Base-by-base conservation (phyloP, 2,888 invertebrate genomes). In the Apamea monoglypha region DNA sequence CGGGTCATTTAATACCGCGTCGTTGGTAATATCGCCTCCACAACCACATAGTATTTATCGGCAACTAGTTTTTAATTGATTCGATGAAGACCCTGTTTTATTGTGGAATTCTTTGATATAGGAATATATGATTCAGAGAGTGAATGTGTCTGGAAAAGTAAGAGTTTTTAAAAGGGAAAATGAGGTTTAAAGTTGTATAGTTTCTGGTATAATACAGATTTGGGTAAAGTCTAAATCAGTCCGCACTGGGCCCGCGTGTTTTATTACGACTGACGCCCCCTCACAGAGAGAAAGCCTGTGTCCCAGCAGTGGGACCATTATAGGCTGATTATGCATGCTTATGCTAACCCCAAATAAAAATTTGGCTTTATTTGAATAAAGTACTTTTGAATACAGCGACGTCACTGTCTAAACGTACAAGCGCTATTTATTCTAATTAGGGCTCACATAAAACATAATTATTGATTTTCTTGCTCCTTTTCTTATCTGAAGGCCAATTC, bases 61-160 rank as follows among this genome's bases (percentile, higher is more conserved):
- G 16, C 78, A 82, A 88, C 90, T 76, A 40, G 90, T 88, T 89
- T 88, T 82, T 89, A 88, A 88, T 88, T 84, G 81, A 89, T 88
- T 81, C 71, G 5, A n/a, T 32, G 70, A 36, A 29, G 61, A 70
- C 64, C 82, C 76, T 74, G 80, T 81, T 88, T 80, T 71, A 36
- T 70, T 63, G 74, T 63, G 73, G 69, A 78, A 69, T 81, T 59
- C 85, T 81, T 80, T 59, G 59, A 44, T 80, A 68, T 8, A 64
- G 50, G 56, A 80, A 56, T 80, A 32, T 59, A 59, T 25, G 73
- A 80, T 50, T 85, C 68, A 29, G 40, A 80, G 70, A 70, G 85
- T 61, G 66, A 81, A 71, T 56, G 29, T 44, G 32, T 29, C 12
- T 61, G 21, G 64, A 25, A 82, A 82, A 85, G 85, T 81, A 82